A percentile compares a stretch with the other conserved stretches of the same genome.
Evolutionary conservation across 2,797 vertebrate species (phyloP).

Genomic region (Acropternis orthonyx): DNA sequence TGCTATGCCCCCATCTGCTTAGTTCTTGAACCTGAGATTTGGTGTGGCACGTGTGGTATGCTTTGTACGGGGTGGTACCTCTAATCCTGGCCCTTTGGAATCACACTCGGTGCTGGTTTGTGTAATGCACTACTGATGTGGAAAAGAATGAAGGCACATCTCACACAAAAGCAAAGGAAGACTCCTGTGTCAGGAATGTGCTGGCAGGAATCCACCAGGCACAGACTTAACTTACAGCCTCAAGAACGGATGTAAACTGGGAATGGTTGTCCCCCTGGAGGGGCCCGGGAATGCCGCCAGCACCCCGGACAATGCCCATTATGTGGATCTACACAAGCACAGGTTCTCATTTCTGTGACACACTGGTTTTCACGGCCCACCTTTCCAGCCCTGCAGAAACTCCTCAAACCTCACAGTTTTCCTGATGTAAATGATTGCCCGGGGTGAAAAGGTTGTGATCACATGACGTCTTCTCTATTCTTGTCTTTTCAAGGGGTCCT

Average conservation of each 20-base stretch:
- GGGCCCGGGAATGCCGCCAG: neutral
- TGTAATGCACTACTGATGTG: constrained; percentile 5
- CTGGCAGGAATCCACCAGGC: neutral
- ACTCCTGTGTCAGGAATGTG: constrained; percentile 37
- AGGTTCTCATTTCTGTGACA: neutral
- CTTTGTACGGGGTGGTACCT: constrained; percentile 30
- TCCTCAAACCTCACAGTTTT: neutral
- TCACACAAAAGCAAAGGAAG: neutral
- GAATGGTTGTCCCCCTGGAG: neutral
- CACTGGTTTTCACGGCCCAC: neutral
- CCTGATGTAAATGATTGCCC: rapidly evolving
- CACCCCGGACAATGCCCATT: neutral
- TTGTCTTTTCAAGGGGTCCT: neutral
- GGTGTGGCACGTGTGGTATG: constrained; percentile 20
- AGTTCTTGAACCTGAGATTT: neutral
- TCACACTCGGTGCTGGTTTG: neutral
- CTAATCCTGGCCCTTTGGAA: constrained; percentile 19
- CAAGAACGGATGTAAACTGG: neutral
- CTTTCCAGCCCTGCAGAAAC: neutral
- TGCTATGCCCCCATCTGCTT: neutral
- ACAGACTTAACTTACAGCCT: neutral
- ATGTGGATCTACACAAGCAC: neutral
- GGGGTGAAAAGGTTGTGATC: rapidly evolving
- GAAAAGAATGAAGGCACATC: constrained; percentile 24
- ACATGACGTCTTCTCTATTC: rapidly evolving